Evolutionary conservation across 2,113 vertebrate genomes (phyloP).

Genomic region (Sapajus apella): DNA sequence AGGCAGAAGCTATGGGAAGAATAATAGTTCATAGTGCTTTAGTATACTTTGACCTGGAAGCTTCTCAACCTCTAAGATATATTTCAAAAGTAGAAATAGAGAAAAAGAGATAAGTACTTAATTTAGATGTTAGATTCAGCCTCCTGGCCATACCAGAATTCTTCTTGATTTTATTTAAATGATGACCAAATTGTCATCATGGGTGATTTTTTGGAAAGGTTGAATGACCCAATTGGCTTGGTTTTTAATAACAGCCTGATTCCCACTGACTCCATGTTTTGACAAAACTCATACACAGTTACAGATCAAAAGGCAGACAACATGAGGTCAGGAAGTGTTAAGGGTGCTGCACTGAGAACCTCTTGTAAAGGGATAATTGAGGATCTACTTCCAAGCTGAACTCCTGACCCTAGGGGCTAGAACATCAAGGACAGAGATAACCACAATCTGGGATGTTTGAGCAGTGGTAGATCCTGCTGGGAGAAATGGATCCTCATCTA

Average conservation of each 20-base stretch:
- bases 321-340: not conserved
- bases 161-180: conserved; percentile 44
- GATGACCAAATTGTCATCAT: not conserved
- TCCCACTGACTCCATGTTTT: conserved; percentile 44
- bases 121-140: not conserved
- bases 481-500: not conserved
- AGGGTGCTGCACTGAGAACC: not conserved
- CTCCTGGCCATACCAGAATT: not conserved
- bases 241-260: conserved; percentile 10
- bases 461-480: not conserved
- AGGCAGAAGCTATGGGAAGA: not conserved
- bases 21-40: not conserved
- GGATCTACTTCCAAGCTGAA: conserved; percentile 37
- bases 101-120: not conserved
- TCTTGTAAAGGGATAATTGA: conserved; percentile 45
- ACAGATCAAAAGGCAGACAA: conserved; percentile 51
- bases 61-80: not conserved
- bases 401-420: conserved; percentile 9
- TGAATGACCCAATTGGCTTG: conserved; percentile 52
- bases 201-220: conserved; percentile 55
- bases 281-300: conserved; percentile 34
- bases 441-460: not conserved
- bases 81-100: conserved; percentile 46
- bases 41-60: not conserved
- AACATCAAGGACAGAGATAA: conserved; percentile 27